Percentiles rank a stretch among this genome's conserved stretches.
Conservation (phyloP, 2,113 vertebrate genomes). For the Psittacus erithacus region DNA sequence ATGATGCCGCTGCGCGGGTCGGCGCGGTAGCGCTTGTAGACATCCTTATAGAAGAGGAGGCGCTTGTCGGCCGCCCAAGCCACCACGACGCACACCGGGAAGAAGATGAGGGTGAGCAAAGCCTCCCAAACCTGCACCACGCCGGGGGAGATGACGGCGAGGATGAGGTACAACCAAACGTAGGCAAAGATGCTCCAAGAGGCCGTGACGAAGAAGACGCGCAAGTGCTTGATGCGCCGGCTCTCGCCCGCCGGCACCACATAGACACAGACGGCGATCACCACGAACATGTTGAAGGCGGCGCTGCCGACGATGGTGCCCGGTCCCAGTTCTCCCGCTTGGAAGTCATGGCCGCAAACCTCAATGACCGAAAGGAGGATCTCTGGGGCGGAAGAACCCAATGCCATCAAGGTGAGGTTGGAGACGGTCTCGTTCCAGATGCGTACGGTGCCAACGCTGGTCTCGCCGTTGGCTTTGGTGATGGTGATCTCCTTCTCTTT, state of each 20-base stretch:
- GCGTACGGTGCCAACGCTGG: slow-evolving; percentile 89
- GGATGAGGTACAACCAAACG: slow-evolving; percentile 96
- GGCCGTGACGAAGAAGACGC: slow-evolving; percentile 96
- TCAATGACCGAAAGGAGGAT: slow-evolving; percentile 95
- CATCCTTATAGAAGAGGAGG: slow-evolving; percentile 97
- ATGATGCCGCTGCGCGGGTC: slow-evolving; percentile 94
- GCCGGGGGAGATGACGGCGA: slow-evolving; percentile 88
- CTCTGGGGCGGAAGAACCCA: slow-evolving; percentile 94
- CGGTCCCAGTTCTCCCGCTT: slow-evolving; percentile 88
- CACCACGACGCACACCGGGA: slow-evolving; percentile 91
- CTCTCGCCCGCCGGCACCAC: slow-evolving; percentile 87
- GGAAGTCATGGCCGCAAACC: slow-evolving; percentile 90
- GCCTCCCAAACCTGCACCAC: slow-evolving; percentile 95
- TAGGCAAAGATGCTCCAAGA: slow-evolving; percentile 99
- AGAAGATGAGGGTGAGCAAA: slow-evolving; percentile 90
- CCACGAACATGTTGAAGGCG: slow-evolving; percentile 98
- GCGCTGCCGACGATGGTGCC: slow-evolving; percentile 96
- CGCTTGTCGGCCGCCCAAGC: slow-evolving; percentile 95
- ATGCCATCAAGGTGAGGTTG: slow-evolving; percentile 92
- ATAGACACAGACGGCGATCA: slow-evolving; percentile 91
- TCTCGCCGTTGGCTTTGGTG: slow-evolving; percentile 94
- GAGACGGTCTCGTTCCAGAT: slow-evolving; percentile 99
- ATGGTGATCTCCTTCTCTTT: slow-evolving; percentile 98
- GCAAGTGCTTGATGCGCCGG: slow-evolving; percentile 91
- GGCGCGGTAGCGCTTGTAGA: slow-evolving; percentile 93